Base-by-base conservation (phyloP, 2,113 vertebrate genomes). In the Tragelaphus scriptus region DNA sequence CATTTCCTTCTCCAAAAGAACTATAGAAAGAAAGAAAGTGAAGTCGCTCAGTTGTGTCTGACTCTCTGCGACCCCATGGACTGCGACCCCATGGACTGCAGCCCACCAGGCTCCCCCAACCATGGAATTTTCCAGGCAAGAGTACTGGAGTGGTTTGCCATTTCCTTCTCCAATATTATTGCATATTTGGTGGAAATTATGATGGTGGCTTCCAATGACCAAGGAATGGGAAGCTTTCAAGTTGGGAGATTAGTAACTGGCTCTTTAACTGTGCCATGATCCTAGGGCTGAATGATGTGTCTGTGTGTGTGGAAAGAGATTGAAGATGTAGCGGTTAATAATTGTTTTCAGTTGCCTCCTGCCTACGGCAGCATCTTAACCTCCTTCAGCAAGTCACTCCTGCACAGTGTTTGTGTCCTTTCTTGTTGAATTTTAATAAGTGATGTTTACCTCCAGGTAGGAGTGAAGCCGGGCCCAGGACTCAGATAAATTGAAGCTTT, bases 381-480 rank as follows among this genome's bases (percentile, higher is more conserved):
- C 2, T 87, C 17, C 53, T 68, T 68, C 21, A 75, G 58, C 2
- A 92, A 94, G 58, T 85, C 51, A 55, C 10, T 47, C 7, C 2
- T 28, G 40, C 36, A 88, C 7, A 47, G 26, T 55, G 10, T 65
- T 65, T 92, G 36, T 97, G 26, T 94, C 56, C 13, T 44, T 9
- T 63, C 77, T 40, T 40, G 44, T 11, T 79, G 49, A 92, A 59
- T 59, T 92, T 84, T 94, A 92, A 77, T 40, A 85, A 77, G 80
- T 49, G 51, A 81, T 47, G 11, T 23, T 63, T 28, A 80, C 0
- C 68, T 59, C 5, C 32, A 95, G 1, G 28, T 23, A 75, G 53
- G 14, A 94, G 80, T 32, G 7, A 40, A 79, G 47, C 21, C 28
- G 61, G 65, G 68, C 32, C 47, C 28, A 87, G 28, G 9, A 79